Base-by-base conservation (phyloP, 2,888 invertebrate genomes). In the Choreutis nemorana region DNA sequence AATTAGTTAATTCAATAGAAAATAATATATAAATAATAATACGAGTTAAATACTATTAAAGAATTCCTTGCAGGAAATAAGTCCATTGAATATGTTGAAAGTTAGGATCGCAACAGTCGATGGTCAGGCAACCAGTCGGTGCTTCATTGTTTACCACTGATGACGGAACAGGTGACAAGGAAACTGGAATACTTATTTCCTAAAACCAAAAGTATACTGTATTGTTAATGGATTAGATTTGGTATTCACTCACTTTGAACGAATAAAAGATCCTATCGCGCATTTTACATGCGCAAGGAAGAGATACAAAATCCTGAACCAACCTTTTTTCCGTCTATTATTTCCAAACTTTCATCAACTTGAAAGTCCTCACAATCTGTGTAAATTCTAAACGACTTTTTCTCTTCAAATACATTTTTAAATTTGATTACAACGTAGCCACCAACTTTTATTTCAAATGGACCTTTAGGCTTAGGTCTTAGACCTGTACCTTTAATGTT, bases 401-500 rank as follows among this genome's bases (percentile, higher is more conserved):
- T 39, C 1, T 70, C 61, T 15, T 55, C 49, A 37, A 75, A 77
- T 4, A 75, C 45, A 34, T 78, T 78, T 47, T 68, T 78, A 36
- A 78, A 78, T 10, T 33, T 45, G 11, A 78, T 66, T 1, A 36
- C 37, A 3, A 49, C 44, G 23, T 7, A 59, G 2, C 57, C 55
- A 2, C 73, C 75, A 2, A 55, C 46, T 45, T 48, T 60, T 29
- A 78, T 58, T 35, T 60, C 52, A 23, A 39, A 66, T 1, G 78
- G 78, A 0, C 78, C 78, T 41, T 59, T 65, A 2, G 78, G 78
- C 35, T 65, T 71, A 1, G 78, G 75, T 12, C 46, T 43, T 1
- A 41, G 48, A 2, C 53, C 70, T 36, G 33, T 61, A n/a, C 77
- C 75, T 43, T 50, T 61, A 36, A 78, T 62, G 9, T 58, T 57